phyloP scores from a whole-genome alignment of 2,113 vertebrate genomes.

The Cyanocitta stelleri region DNA sequence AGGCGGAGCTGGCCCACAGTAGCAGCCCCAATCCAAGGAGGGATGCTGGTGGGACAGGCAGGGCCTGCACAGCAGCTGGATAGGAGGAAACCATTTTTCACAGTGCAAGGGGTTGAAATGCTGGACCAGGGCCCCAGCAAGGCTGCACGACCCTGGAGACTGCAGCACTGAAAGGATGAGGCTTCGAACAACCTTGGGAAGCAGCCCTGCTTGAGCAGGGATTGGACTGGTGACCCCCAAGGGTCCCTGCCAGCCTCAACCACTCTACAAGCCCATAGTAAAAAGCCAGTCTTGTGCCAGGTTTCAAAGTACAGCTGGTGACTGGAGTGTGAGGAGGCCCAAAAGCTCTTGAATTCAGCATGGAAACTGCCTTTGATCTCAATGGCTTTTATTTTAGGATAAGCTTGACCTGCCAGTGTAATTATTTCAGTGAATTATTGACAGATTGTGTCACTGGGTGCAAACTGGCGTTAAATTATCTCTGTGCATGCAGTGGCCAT shows the following conservation, averaged over 20 bases:
- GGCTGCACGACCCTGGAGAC: neutral
- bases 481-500: neutral
- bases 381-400: neutral
- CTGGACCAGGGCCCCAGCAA: neutral
- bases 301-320: neutral
- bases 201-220: neutral
- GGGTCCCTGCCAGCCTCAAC: neutral
- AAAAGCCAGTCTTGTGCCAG: neutral
- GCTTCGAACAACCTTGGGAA: neutral
- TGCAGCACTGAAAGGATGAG: neutral
- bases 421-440: neutral
- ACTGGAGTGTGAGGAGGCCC: neutral
- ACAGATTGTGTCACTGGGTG: neutral
- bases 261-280: neutral
- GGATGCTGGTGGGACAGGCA: neutral
- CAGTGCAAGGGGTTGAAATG: neutral
- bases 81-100: neutral
- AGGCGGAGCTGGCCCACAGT: neutral
- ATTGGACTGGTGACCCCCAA: neutral
- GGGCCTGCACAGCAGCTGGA: neutral
- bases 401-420: neutral
- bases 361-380: neutral
- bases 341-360: neutral
- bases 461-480: neutral
- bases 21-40: neutral